A percentile compares a stretch with the other conserved stretches of the same genome.
These are phyloP conservation scores for Lycodopsis pacificus DNA, from an alignment of 2,797 vertebrate genomes.

Conservation along the genomic window DNA sequence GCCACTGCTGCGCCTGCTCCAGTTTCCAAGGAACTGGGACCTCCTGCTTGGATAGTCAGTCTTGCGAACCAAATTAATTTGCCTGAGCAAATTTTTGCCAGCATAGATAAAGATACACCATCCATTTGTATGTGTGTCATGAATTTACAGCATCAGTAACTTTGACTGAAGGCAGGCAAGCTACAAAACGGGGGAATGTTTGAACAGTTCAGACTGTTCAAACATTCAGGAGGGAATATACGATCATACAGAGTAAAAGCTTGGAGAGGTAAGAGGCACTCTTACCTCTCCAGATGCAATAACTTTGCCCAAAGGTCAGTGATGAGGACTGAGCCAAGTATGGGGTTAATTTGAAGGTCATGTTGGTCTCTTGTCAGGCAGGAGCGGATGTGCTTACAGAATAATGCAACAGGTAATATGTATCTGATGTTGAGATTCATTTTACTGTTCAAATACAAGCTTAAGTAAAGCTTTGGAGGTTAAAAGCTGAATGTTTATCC, in stretches of 20 bases:
- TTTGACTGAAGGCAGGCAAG: slow-evolving; percentile 11
- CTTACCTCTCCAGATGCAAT: background rate
- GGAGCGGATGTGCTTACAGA: slow-evolving; percentile 8
- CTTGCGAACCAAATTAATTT: slow-evolving; percentile 30
- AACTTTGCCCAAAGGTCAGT: slow-evolving; percentile 1
- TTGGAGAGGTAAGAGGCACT: background rate
- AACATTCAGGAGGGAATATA: slow-evolving; percentile 24
- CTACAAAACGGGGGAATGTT: background rate
- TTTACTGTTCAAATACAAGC: slow-evolving; percentile 35
- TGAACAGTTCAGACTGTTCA: slow-evolving; percentile 10
- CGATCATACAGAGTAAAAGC: background rate
- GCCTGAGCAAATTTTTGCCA: background rate
- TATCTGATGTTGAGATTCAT: slow-evolving; percentile 3
- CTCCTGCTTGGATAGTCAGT: slow-evolving; percentile 38
- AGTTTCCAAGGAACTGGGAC: slow-evolving; percentile 49
- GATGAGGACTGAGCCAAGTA: background rate
- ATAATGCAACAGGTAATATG: slow-evolving; percentile 13
- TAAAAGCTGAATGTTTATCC: slow-evolving; percentile 19
- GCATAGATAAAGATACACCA: background rate
- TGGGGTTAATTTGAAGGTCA: slow-evolving; percentile 29
- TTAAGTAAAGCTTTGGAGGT: slow-evolving; percentile 10
- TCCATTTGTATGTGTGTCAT: slow-evolving; percentile 16
- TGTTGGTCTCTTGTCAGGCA: slow-evolving; percentile 4
- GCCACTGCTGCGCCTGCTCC: slow-evolving; percentile 29
- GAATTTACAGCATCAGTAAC: slow-evolving; percentile 22